Percentiles rank a stretch among this genome's conserved stretches.
Evolutionary conservation across 2,888 invertebrate genomes (phyloP).

Genomic region (Nasonia oneida): DNA sequence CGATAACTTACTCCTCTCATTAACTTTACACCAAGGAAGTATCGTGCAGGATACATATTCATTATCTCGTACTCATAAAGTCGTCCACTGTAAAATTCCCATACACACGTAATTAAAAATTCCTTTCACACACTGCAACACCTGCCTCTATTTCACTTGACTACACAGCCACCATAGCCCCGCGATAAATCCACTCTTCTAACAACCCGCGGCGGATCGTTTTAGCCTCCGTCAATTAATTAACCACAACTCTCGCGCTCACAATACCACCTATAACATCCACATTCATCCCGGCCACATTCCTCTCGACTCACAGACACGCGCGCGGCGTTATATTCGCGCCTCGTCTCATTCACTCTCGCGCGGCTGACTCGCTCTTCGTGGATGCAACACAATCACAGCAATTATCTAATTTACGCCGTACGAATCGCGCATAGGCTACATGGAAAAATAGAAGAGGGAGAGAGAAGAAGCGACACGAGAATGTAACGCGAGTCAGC

Average conservation of each 20-base stretch:
- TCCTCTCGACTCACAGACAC: not conserved
- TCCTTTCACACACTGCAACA: not conserved
- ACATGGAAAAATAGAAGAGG: conserved; percentile 6
- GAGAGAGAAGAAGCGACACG: conserved; percentile 4
- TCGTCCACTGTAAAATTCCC: too few species aligned
- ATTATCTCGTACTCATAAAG: too few species aligned
- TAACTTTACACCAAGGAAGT: conserved; percentile 16
- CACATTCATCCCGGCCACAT: not conserved
- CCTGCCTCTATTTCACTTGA: not conserved
- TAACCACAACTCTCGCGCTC: not conserved
- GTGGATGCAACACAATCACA: conserved; percentile 10
- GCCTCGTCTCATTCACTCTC: conserved; percentile 2
- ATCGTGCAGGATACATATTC: not conserved
- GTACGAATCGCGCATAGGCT: conserved; percentile 12
- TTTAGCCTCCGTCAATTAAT: not conserved
- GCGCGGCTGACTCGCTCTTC: not conserved
- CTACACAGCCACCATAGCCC: not conserved
- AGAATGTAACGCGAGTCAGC: not conserved
- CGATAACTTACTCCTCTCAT: not conserved
- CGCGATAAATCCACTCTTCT: not conserved
- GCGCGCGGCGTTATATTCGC: not conserved
- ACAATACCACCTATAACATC: not conserved
- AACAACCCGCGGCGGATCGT: not conserved
- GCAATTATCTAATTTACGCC: conserved; percentile 50
- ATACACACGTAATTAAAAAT: too few species aligned